phyloP scores from a whole-genome alignment of 2,113 vertebrate species.

The Lates calcarifer region DNA sequence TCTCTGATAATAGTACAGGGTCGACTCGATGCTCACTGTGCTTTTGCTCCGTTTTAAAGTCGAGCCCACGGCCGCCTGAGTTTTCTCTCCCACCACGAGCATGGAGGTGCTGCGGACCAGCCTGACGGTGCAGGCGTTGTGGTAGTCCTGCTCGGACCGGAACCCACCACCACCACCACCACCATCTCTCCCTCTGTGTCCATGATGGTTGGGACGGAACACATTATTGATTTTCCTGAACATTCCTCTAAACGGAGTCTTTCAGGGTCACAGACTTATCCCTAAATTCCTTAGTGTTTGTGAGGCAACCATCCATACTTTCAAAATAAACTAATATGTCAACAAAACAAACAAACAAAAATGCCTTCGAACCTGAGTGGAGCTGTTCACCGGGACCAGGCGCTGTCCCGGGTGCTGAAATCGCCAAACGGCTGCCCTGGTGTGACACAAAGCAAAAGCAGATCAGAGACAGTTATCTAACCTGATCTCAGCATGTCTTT shows the following conservation, averaged over 20 bases:
- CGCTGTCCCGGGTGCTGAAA: slow-evolving; percentile 77
- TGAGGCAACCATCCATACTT: slow-evolving; percentile 38
- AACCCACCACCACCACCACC: slow-evolving; percentile 59
- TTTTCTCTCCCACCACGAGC: slow-evolving; percentile 88
- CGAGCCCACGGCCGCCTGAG: slow-evolving; percentile 74
- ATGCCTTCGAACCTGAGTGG: background rate
- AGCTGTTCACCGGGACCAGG: background rate
- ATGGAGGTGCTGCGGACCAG: slow-evolving; percentile 95
- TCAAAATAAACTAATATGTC: background rate
- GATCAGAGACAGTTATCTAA: slow-evolving; percentile 31
- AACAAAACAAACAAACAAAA: background rate
- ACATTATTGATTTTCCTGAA: slow-evolving; percentile 85
- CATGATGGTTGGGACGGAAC: slow-evolving; percentile 86
- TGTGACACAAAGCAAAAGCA: slow-evolving; percentile 2
- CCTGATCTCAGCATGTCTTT: slow-evolving; percentile 45
- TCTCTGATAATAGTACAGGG: slow-evolving; percentile 84
- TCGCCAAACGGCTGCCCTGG: background rate
- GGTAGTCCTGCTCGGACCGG: slow-evolving; percentile 71
- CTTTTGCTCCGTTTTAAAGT: slow-evolving; percentile 92
- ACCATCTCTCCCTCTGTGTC: slow-evolving; percentile 60
- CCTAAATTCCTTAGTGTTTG: background rate
- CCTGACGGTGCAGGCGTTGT: slow-evolving; percentile 84
- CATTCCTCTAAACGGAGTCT: slow-evolving; percentile 73
- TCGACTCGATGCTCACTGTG: slow-evolving; percentile 87
- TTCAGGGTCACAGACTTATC: slow-evolving; percentile 8